Conservation (phyloP, 2,113 vertebrate species). For the Meleagris gallopavo region DNA sequence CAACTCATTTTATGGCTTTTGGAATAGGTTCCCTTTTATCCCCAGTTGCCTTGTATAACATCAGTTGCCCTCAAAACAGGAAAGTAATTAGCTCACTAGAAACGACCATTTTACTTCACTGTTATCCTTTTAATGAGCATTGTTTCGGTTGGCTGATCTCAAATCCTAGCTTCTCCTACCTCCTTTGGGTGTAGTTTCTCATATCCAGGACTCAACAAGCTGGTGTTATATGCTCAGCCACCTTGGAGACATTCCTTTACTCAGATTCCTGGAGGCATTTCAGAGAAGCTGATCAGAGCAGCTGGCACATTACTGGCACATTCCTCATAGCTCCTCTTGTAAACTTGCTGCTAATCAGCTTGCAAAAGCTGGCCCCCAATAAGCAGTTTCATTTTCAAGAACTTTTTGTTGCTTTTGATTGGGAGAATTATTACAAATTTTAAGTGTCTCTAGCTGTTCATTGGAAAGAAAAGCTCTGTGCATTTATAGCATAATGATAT, state of each 20-base stretch:
- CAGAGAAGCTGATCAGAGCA: not conserved
- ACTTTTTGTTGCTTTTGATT: not conserved
- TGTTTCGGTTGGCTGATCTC: not conserved
- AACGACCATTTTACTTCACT: accelerated
- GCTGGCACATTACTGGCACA: not conserved
- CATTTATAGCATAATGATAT: not conserved
- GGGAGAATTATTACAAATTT: not conserved
- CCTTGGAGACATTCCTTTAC: not conserved
- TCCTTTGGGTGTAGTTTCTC: not conserved
- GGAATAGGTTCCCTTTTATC: not conserved
- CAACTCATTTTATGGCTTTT: not conserved
- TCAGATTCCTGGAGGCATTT: not conserved
- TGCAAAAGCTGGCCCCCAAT: not conserved
- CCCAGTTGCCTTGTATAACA: not conserved
- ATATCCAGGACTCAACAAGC: not conserved
- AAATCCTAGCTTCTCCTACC: not conserved
- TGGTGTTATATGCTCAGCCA: too few species aligned
- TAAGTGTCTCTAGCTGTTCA: not conserved
- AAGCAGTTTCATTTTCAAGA: not conserved
- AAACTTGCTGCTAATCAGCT: not conserved
- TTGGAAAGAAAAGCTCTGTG: not conserved
- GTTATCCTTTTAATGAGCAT: not conserved
- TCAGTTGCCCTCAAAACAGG: not conserved
- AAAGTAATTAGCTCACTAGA: not conserved
- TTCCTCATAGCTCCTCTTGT: not conserved